Percentiles rank a stretch among this genome's conserved stretches.
phyloP scores from a whole-genome alignment of 2,113 vertebrate species.

The Gila orcuttii region DNA sequence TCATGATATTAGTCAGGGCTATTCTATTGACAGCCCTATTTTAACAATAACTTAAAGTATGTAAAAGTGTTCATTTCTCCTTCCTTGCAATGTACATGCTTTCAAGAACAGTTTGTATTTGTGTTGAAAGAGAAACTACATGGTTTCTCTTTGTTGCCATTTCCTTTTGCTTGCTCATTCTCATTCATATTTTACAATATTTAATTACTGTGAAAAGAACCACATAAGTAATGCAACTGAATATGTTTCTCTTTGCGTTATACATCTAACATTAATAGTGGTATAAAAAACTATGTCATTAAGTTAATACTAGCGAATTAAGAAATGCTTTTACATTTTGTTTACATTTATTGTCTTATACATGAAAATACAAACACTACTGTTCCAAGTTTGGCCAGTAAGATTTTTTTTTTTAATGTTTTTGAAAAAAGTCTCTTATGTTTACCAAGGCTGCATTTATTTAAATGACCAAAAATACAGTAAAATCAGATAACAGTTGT shows the following conservation, averaged over 20 bases:
- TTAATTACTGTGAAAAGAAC: neutral
- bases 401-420: neutral
- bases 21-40: neutral
- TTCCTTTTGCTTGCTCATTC: neutral
- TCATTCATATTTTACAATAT: neutral
- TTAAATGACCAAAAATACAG: neutral
- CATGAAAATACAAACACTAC: too few species aligned
- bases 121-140: neutral
- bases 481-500: neutral
- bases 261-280: neutral
- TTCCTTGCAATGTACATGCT: neutral
- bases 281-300: neutral
- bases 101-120: neutral
- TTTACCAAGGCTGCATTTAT: neutral
- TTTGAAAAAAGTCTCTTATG: neutral
- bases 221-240: neutral
- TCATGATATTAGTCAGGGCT: neutral
- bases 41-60: neutral
- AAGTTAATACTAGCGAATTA: neutral
- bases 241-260: neutral
- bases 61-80: neutral
- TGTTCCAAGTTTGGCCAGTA: too few species aligned
- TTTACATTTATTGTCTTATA: too few species aligned
- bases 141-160: neutral
- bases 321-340: neutral